A percentile compares a stretch with the other conserved stretches of the same genome.
Conservation (phyloP, 2,797 vertebrate genomes). For the Megalops cyprinoides region DNA sequence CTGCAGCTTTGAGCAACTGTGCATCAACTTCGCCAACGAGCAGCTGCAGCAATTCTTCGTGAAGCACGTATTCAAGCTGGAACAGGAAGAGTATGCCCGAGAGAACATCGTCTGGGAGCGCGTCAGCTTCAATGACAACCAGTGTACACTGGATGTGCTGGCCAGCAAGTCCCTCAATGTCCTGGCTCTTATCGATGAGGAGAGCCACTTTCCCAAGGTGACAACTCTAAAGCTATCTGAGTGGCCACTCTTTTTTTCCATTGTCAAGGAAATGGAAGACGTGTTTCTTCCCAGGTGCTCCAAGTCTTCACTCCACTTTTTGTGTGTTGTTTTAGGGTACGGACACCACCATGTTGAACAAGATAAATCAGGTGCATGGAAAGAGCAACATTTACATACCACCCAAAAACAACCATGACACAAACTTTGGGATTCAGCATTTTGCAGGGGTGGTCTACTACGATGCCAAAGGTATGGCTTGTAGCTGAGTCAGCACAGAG, state of each 20-base stretch:
- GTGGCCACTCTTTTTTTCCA: not conserved
- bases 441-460: slow-evolving; percentile 89
- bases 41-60: slow-evolving; percentile 97
- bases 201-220: slow-evolving; percentile 87
- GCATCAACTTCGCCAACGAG: slow-evolving; percentile 96
- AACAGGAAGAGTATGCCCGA: slow-evolving; percentile 87
- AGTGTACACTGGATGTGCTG: slow-evolving; percentile 82
- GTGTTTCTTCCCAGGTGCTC: not conserved
- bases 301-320: no score
- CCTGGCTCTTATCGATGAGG: slow-evolving; percentile 89
- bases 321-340: slow-evolving; percentile 77
- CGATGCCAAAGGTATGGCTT: slow-evolving; percentile 77
- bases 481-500: not conserved
- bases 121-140: slow-evolving; percentile 85
- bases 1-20: slow-evolving; percentile 93
- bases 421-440: slow-evolving; percentile 85
- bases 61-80: slow-evolving; percentile 85
- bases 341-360: slow-evolving; percentile 85
- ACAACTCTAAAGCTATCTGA: not conserved
- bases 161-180: slow-evolving; percentile 82
- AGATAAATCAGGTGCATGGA: slow-evolving; percentile 80
- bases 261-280: not conserved
- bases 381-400: slow-evolving; percentile 74
- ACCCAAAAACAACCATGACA: slow-evolving; percentile 76
- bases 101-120: slow-evolving; percentile 83